These are phyloP conservation scores for Osedax fenrisi DNA, from an alignment of 2,888 invertebrate species.

Conservation along the genomic window DNA sequence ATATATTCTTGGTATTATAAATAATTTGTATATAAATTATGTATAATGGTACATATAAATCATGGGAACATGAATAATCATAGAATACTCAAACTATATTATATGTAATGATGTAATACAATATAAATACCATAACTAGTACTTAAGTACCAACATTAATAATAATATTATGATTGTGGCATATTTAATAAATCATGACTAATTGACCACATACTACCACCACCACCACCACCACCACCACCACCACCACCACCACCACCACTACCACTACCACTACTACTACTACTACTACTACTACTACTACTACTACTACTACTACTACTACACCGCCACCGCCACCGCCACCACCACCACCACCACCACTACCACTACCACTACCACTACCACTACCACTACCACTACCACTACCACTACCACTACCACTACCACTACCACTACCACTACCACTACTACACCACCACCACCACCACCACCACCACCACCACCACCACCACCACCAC, in stretches of 20 bases:
- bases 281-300: background rate
- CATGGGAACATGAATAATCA: too few relatives aligned
- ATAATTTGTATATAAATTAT: too few relatives aligned
- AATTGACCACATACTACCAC: too few relatives aligned
- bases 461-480: background rate
- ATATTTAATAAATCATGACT: too few relatives aligned
- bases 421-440: background rate
- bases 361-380: background rate
- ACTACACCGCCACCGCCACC: background rate
- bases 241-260: background rate
- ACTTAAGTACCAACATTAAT: too few relatives aligned
- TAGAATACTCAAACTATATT: too few relatives aligned
- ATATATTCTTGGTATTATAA: too few relatives aligned
- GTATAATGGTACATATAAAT: too few relatives aligned
- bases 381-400: background rate
- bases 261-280: background rate
- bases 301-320: background rate
- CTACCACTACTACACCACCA: background rate
- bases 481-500: background rate
- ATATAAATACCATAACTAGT: too few relatives aligned
- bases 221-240: background rate
- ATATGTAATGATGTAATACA: too few relatives aligned
- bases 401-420: background rate
- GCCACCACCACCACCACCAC: background rate
- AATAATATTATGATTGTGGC: too few relatives aligned